These are phyloP conservation scores for Latrodectus geometricus DNA, from an alignment of 1,140 invertebrate genomes.

Conservation along the genomic window DNA sequence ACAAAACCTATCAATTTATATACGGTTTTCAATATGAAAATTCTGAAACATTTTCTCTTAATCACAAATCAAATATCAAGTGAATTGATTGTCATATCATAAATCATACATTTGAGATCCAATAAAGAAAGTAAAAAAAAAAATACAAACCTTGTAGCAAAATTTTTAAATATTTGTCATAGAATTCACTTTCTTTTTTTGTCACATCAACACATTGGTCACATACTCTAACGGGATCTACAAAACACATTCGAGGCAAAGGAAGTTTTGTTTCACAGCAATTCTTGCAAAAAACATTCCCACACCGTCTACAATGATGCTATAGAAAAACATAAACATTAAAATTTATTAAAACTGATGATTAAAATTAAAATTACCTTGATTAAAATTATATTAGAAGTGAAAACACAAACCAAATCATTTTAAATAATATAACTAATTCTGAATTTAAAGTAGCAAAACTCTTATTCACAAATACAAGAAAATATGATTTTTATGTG, in stretches of 20 bases:
- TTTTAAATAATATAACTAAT: no score
- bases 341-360: no score
- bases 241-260: conserved; percentile 73
- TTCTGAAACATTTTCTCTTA: neutral
- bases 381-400: no score
- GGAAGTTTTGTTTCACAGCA: conserved; percentile 70
- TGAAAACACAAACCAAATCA: no score
- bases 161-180: conserved; percentile 72
- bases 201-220: conserved; percentile 69
- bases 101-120: neutral
- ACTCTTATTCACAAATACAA: no score
- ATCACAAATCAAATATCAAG: neutral
- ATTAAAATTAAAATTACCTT: no score
- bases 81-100: neutral
- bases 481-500: no score
- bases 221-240: conserved; percentile 73
- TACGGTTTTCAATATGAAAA: neutral
- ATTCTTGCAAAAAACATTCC: conserved; percentile 71
- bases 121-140: neutral
- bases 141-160: conserved; percentile 69
- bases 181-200: conserved; percentile 72
- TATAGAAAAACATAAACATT: conserved; percentile 63
- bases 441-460: no score
- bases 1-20: neutral
- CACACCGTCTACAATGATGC: conserved; percentile 76